phyloP scores from a whole-genome alignment of 2,797 vertebrate genomes.

The Apogon hyalosoma region DNA sequence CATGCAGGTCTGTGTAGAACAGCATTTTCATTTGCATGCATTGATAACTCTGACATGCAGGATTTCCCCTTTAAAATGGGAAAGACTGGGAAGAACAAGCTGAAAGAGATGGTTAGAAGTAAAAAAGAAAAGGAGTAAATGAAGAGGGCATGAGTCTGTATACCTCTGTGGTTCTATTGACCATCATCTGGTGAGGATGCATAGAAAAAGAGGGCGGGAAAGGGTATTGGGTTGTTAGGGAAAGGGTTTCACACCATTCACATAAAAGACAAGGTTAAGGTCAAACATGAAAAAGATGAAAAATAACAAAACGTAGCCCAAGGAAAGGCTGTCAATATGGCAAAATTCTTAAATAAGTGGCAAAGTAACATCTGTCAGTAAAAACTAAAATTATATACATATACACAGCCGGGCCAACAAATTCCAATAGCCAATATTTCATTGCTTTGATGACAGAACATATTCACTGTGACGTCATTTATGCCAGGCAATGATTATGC shows the following conservation, averaged over 20 bases:
- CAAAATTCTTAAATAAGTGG: constrained; percentile 2
- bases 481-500: too few relatives aligned
- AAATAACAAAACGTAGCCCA: constrained; percentile 14
- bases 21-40: constrained; percentile 55
- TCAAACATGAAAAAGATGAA: constrained; percentile 12
- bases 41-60: constrained; percentile 59
- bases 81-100: constrained; percentile 37
- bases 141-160: constrained; percentile 73
- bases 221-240: constrained; percentile 80
- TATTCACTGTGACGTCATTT: too few relatives aligned
- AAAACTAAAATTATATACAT: too few relatives aligned
- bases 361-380: too few relatives aligned
- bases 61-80: constrained; percentile 21
- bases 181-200: constrained; percentile 97
- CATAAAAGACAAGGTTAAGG: constrained; percentile 39
- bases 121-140: constrained; percentile 32
- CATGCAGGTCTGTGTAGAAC: constrained; percentile 64
- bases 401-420: too few relatives aligned
- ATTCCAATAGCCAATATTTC: too few relatives aligned
- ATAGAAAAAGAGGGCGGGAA: constrained; percentile 81
- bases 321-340: constrained; percentile 7
- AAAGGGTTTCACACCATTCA: constrained; percentile 70
- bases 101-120: constrained; percentile 56
- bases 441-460: too few relatives aligned
- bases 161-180: constrained; percentile 99